Base-by-base conservation (phyloP, 2,888 invertebrate species). In the Lapara coniferarum region DNA sequence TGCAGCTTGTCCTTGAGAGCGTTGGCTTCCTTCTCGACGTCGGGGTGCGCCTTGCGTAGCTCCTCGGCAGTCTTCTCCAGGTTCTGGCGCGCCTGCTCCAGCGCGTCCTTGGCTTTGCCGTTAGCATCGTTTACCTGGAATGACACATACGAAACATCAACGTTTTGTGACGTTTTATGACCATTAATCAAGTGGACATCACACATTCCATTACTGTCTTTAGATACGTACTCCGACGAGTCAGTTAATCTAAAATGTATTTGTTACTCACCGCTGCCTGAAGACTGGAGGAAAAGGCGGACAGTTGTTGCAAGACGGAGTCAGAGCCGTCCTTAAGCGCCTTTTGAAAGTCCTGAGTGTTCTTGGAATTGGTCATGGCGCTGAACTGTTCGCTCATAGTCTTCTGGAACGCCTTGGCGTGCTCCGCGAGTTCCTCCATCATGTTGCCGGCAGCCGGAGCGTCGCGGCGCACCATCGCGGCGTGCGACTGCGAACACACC, bases 41-140 rank as follows among this genome's bases (percentile, higher is more conserved):
- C 92, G 70, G 93, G 93, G 85, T 93, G 92, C 56, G 85, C 77
- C 75, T 81, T 78, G 77, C 88, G 89, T 69, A 93, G 86, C 0
- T 93, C 90, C n/a, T 83, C 85, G 0, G 80, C 85, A 7, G 86
- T 77, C 63, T 75, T 77, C 81, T 92, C 81, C 66, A 93, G 14
- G 85, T 80, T 87, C 73, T 77, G 70, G 71, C 83, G 85, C 0
- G 90, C 66, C 77, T 81, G 71, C 80, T 91, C 88, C 71, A 93
- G 75, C 1, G 88, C 87, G 52, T 86, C 84, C 85, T 92, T 92
- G 2, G 87, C 85, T 77, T 92, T 92, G 81, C 89, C 89, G 82
- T 81, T 89, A 0, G 91, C 91, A 78, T 93, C 92, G 13, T 14
- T 67, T 59, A 89, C 3, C 92, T 92, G 81, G 25, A 76, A 74